phyloP scores from a whole-genome alignment of 1,140 invertebrate species.

The Ctenoplectra terminalis region DNA sequence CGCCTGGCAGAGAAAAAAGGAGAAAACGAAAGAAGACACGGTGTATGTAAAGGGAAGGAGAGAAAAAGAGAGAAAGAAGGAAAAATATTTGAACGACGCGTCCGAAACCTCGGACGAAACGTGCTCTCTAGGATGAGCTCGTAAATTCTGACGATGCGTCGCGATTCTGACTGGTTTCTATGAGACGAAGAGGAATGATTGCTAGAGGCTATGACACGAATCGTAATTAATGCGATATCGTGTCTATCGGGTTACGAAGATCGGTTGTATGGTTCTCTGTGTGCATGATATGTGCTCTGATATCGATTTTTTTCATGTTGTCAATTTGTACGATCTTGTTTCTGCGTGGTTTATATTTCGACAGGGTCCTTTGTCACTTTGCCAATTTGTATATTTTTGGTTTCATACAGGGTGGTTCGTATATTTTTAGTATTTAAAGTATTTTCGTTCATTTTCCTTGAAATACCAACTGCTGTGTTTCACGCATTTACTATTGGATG shows the following conservation, averaged over 20 bases:
- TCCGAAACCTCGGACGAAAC: constrained; percentile 10
- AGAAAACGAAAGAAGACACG: neutral
- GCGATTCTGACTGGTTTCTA: neutral
- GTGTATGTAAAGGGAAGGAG: neutral
- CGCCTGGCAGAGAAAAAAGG: neutral
- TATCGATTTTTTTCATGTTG: neutral
- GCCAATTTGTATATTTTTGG: too few relatives aligned
- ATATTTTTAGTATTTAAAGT: too few relatives aligned
- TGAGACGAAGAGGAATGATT: neutral
- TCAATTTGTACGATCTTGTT: neutral
- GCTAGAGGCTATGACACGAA: neutral
- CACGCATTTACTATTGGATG: too few relatives aligned
- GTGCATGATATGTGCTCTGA: neutral
- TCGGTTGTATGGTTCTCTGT: too few relatives aligned
- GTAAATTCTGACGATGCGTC: neutral
- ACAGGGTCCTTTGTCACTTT: too few relatives aligned
- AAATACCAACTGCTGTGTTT: too few relatives aligned
- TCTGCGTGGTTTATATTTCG: too few relatives aligned
- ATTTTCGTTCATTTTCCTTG: too few relatives aligned
- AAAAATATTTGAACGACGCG: neutral
- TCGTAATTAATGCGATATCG: neutral
- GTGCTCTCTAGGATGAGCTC: neutral
- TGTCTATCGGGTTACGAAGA: neutral
- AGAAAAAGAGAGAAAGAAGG: neutral
- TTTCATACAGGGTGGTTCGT: too few relatives aligned